Evolutionary conservation across 2,797 vertebrate species (phyloP).

Genomic region (Rachycentron canadum): DNA sequence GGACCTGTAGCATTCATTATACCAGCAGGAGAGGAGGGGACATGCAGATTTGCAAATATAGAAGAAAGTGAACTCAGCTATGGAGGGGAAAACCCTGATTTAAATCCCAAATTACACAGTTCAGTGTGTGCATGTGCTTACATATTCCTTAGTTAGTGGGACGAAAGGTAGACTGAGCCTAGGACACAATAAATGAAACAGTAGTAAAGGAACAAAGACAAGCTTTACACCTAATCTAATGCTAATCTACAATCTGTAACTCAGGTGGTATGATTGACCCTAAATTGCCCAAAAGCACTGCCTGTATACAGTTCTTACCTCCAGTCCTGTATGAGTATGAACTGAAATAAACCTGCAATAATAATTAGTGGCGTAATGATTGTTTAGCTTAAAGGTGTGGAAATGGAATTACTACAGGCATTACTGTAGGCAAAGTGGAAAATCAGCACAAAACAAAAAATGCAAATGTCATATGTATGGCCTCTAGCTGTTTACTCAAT

Average conservation of each 20-base stretch:
- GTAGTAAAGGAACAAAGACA: not conserved
- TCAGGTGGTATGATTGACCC: conserved; percentile 20
- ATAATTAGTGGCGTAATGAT: conserved; percentile 14
- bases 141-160: not conserved
- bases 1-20: conserved; percentile 58
- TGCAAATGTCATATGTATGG: conserved; percentile 3
- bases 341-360: not conserved
- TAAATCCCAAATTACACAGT: conserved; percentile 26
- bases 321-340: not conserved
- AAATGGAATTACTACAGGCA: conserved; percentile 8
- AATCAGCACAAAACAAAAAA: conserved; percentile 3
- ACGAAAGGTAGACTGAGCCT: not conserved
- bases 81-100: conserved; percentile 11
- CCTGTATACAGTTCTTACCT: not conserved
- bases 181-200: not conserved
- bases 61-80: conserved; percentile 10
- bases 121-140: not conserved
- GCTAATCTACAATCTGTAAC: not conserved
- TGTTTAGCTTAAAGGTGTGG: conserved; percentile 14
- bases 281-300: conserved; percentile 7
- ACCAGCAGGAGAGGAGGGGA: conserved; percentile 23
- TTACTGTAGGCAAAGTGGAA: conserved; percentile 12
- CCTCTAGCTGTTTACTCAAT: conserved; percentile 15
- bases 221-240: not conserved
- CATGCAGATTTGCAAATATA: conserved; percentile 55